Percentiles rank a stretch among this genome's conserved stretches.
Evolutionary conservation across 2,113 vertebrate species (phyloP).

Genomic region (Neotragus moschatus): DNA sequence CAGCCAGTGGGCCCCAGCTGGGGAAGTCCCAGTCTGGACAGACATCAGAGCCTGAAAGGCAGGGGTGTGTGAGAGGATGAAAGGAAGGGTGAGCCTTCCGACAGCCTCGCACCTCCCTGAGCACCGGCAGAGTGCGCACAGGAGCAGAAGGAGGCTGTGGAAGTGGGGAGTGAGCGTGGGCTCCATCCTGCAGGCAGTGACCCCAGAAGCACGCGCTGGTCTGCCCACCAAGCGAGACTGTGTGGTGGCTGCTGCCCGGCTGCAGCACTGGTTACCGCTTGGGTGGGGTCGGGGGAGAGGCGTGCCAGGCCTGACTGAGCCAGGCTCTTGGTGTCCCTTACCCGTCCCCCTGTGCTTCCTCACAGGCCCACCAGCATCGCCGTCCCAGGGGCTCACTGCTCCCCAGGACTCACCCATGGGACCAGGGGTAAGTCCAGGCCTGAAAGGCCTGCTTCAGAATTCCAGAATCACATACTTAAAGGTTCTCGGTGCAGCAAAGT

Average conservation of each 20-base stretch:
- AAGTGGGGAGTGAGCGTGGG: background rate
- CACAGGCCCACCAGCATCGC: background rate
- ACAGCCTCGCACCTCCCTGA: conserved; percentile 51
- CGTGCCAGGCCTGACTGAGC: accelerated
- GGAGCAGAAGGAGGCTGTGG: accelerated
- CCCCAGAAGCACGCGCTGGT: background rate
- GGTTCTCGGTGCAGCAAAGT: too few species aligned
- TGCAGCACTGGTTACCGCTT: accelerated
- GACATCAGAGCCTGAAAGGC: background rate
- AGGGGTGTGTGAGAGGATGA: background rate
- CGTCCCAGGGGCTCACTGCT: background rate
- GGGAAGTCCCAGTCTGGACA: background rate
- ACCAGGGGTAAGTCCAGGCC: conserved; percentile 85
- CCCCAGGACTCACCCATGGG: conserved; percentile 81
- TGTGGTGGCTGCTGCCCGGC: accelerated
- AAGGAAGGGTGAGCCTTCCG: conserved; percentile 33
- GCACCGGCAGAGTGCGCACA: background rate
- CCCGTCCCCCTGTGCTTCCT: background rate
- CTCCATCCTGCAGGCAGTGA: accelerated
- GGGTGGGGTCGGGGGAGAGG: accelerated
- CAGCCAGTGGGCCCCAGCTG: background rate
- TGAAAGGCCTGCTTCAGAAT: accelerated
- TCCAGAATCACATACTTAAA: accelerated
- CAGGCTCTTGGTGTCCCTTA: accelerated
- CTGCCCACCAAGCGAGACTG: background rate